Base-by-base conservation (phyloP, 2,888 invertebrate genomes). In the Conomelus anceps region DNA sequence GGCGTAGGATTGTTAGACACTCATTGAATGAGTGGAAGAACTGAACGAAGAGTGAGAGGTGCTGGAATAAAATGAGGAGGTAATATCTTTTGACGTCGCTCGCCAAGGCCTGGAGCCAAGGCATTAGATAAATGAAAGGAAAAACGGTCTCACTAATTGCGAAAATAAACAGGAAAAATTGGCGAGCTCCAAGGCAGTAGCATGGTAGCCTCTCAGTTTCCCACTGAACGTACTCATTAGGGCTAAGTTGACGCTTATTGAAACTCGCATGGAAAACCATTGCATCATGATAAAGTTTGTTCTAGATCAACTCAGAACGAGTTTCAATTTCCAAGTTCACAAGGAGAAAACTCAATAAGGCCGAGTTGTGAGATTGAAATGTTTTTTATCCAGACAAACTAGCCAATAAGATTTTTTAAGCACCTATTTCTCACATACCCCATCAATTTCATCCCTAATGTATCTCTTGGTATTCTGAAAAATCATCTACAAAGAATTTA, bases 31-130 rank as follows among this genome's bases (percentile, higher is more conserved):
- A 63, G 63, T 63, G 63, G 63, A 34, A 17, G 34, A 34, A 23
- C 13, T 86, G 86, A 23, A 22, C 23, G 24, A 86, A 22, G 7
- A 6, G 20, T 22, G 22, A 20, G 86, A 24, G 86, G 26, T 24
- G 86, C 23, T 20, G 20, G 24, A 88, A 88, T 34, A 29, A 22
- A 85, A 86, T 87, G 89, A 89, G 88, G 89, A 29, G 88, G 41
- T 89, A 89, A 90, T 89, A 89, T 90, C 89, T 84, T 89, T 89
- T 29, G 89, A 84, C 87, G 87, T 23, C 29, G 22, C 88, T 87
- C 87, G 89, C 89, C 89, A 88, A 89, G 89, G 24, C 29, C 22
- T 26, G 26, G 88, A 89, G 84, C 22, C 34, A 88, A 63, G 29
- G 86, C 29, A 22, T 89, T 89, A 26, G 85, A 34, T 7, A 85